Evolutionary conservation across 2,797 vertebrate species (phyloP).

Genomic region (Cyclopterus lumpus): DNA sequence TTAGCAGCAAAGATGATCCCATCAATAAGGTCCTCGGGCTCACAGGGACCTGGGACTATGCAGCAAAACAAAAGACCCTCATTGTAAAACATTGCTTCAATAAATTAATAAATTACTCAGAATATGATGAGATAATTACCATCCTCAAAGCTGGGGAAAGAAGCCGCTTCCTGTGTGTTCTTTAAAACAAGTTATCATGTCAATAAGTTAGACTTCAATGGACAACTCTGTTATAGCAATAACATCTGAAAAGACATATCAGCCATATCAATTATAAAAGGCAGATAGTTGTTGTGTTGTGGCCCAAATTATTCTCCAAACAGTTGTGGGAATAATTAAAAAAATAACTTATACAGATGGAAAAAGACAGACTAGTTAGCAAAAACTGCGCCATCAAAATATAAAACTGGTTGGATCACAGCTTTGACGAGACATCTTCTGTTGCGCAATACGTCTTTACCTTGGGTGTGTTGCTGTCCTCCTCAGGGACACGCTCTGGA

Average conservation of each 20-base stretch:
- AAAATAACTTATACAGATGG: neutral
- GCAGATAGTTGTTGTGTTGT: neutral
- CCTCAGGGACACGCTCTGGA: conserved; percentile 54
- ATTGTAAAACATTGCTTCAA: conserved; percentile 12
- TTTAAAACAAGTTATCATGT: conserved; percentile 46
- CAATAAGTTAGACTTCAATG: conserved; percentile 2
- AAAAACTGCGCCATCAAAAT: neutral
- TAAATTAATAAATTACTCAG: neutral
- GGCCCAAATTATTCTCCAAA: no score
- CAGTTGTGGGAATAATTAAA: neutral
- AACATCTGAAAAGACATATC: neutral
- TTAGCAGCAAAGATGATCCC: conserved; percentile 99
- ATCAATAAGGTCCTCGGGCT: conserved; percentile 89
- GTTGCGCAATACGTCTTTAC: conserved; percentile 42
- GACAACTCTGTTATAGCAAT: neutral
- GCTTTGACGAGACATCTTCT: neutral
- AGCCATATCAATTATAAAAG: neutral
- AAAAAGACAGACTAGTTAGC: neutral
- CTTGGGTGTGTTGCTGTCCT: conserved; percentile 65
- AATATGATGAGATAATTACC: conserved; percentile 84
- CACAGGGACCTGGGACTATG: conserved; percentile 97
- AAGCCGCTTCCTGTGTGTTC: conserved; percentile 92
- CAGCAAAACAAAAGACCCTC: conserved; percentile 20
- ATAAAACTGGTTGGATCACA: neutral
- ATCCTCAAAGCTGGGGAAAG: conserved; percentile 98